Percentiles rank a stretch among this genome's conserved stretches.
These are phyloP conservation scores for Lepidostoma basale DNA, from an alignment of 1,140 invertebrate genomes.

Conservation along the genomic window DNA sequence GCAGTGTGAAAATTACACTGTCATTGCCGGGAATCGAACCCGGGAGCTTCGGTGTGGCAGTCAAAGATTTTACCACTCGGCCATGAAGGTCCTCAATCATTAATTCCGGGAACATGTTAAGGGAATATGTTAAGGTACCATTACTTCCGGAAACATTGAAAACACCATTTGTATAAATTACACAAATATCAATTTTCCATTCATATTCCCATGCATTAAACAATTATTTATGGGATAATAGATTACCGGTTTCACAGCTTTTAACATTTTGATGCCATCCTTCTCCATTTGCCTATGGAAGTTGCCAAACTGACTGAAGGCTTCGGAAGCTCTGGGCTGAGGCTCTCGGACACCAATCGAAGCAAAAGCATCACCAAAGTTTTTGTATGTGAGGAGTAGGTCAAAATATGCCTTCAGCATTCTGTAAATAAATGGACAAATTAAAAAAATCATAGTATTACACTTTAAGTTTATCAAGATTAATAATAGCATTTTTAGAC, in stretches of 20 bases:
- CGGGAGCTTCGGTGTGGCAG: too few species aligned
- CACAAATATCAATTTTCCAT: too few species aligned
- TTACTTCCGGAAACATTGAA: too few species aligned
- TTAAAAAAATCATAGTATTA: neutral
- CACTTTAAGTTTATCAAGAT: neutral
- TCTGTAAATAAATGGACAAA: constrained; percentile 50
- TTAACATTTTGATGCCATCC: constrained; percentile 88
- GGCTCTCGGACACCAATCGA: constrained; percentile 94
- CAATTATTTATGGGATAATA: too few species aligned
- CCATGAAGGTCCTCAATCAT: too few species aligned
- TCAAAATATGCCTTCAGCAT: constrained; percentile 69
- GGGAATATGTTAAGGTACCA: too few species aligned
- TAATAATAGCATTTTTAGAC: neutral
- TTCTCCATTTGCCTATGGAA: constrained; percentile 93
- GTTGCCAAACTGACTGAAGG: constrained; percentile 94
- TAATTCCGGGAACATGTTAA: too few species aligned
- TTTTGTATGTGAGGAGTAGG: constrained; percentile 70
- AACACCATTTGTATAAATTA: too few species aligned
- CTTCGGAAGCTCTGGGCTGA: constrained; percentile 92
- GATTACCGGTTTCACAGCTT: constrained; percentile 87
- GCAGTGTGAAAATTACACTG: too few species aligned
- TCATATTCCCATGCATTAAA: too few species aligned
- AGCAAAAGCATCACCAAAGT: constrained; percentile 93
- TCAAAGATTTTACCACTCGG: too few species aligned
- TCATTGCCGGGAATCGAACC: too few species aligned